These are phyloP conservation scores for Lycodopsis pacificus DNA, from an alignment of 2,797 vertebrate genomes.

Conservation along the genomic window DNA sequence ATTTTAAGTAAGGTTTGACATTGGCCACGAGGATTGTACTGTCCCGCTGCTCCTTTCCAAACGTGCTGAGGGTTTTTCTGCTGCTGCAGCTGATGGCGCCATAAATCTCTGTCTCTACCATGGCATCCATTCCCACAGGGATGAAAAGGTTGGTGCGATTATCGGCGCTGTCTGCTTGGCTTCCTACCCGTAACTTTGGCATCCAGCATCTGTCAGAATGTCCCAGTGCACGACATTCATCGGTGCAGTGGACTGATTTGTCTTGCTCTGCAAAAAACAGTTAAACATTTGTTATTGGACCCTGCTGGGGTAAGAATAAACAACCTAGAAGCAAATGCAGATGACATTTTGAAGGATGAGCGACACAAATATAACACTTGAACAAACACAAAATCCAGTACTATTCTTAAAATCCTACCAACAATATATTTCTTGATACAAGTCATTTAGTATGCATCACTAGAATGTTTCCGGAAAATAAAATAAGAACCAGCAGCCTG, in stretches of 20 bases:
- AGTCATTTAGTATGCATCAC: slow-evolving; percentile 37
- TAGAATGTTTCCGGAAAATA: slow-evolving; percentile 12
- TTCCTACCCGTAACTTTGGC: slow-evolving; percentile 97
- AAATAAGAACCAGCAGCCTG: slow-evolving; percentile 38
- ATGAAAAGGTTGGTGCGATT: slow-evolving; percentile 87
- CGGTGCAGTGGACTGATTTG: slow-evolving; percentile 98
- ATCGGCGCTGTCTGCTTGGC: slow-evolving; percentile 94
- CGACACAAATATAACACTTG: slow-evolving; percentile 33
- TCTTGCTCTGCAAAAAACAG: slow-evolving; percentile 91
- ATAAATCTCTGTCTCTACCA: slow-evolving; percentile 97
- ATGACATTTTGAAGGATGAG: slow-evolving; percentile 66
- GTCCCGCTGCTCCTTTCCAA: slow-evolving; percentile 98
- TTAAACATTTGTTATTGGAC: slow-evolving; percentile 79
- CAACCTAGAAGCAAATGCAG: slow-evolving; percentile 53
- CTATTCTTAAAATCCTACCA: slow-evolving; percentile 28
- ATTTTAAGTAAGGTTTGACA: slow-evolving; percentile 99
- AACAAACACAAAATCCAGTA: slow-evolving; percentile 33
- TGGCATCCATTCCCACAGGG: slow-evolving; percentile 91
- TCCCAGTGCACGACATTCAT: slow-evolving; percentile 98
- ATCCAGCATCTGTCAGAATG: slow-evolving; percentile 99
- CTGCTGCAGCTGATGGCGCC: slow-evolving; percentile 96
- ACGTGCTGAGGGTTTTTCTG: slow-evolving; percentile 98
- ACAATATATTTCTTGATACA: slow-evolving; percentile 17
- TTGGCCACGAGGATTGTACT: slow-evolving; percentile 98
- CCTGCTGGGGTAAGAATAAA: slow-evolving; percentile 59